Evolutionary conservation across 2,113 vertebrate species (phyloP), one percentile per base, ranked within the genome.

Genomic region (Mastomys natalensis): DNA sequence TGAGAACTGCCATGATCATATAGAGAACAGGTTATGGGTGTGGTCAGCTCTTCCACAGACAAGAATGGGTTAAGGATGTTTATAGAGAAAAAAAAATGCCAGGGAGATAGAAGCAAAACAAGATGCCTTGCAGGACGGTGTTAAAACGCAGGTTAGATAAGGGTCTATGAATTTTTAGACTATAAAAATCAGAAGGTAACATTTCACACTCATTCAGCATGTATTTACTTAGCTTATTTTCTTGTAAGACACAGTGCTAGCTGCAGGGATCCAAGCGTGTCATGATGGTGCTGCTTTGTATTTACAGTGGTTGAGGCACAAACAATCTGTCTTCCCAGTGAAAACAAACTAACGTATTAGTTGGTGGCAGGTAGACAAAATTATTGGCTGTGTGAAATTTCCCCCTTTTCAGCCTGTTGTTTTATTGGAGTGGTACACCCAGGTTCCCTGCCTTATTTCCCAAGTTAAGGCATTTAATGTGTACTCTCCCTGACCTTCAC

Each of bases 301-400:
- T 94, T 88, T 96, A 80, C 45, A 53, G n/a, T 62, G 13, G 55
- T 37, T 17, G 34, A 95, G 29, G 34, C 48, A 82, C 51, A 55
- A 93, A 76, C 58, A 21, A 85, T 81, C 91, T 16, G 29, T 96
- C 92, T 93, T 58, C 80, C 91, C 34, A 24, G 68, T 45, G n/a
- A 95, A 97, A 97, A 92, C 93, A 96, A 89, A 95, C 66, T 64
- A 91, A 91, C 10, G 31, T 88, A 93, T 87, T 91, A 66, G 64
- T 31, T 51, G n/a, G 60, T 95, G 86, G 85, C 94, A 93, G 53
- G 81, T 77, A 76, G 76, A 97, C 89, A 96, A 97, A 97, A 97
- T 97, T 88, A 97, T 93, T 66, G 68, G 68, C 64, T 53, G 0
- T 96, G 92, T 95, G 60, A 97, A 94, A 82, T 72, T 78, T 95